Percentiles rank a stretch among this genome's conserved stretches.
Conservation (phyloP, 2,113 vertebrate species). For the Phyllostomus discolor region DNA sequence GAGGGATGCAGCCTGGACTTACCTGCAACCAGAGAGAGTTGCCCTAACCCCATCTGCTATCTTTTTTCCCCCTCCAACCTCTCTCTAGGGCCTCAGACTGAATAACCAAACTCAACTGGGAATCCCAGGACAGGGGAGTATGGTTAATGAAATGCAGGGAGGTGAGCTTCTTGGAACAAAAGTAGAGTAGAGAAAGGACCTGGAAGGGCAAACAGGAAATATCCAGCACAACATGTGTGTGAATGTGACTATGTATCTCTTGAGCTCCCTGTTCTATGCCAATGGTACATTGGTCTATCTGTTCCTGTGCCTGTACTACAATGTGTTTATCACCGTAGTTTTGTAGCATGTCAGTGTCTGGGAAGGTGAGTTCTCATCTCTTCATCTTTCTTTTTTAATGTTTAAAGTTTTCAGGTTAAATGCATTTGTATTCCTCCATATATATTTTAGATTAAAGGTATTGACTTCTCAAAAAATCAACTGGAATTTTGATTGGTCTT, state of each 20-base stretch:
- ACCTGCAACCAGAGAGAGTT: background rate
- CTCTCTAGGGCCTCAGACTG: background rate
- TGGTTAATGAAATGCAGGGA: background rate
- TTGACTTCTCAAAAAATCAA: background rate
- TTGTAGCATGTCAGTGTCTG: background rate
- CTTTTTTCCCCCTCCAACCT: background rate
- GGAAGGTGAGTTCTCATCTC: background rate
- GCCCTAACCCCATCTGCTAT: too few species aligned
- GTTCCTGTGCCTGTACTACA: background rate
- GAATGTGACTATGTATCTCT: background rate
- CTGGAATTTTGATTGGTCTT: slow-evolving; percentile 6
- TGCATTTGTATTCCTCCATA: background rate
- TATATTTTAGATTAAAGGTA: background rate
- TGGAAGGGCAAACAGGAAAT: background rate
- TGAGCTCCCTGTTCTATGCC: background rate
- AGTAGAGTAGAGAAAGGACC: background rate
- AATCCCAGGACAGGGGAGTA: background rate
- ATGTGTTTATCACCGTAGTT: background rate
- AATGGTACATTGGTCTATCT: background rate
- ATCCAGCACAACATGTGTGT: background rate
- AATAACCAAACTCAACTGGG: background rate
- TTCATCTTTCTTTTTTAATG: background rate
- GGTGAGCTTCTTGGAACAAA: background rate
- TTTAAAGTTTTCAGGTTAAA: background rate
- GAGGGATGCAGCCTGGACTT: background rate